These are phyloP conservation scores for Drosophila murphyi DNA, from an alignment of 1,140 invertebrate species.

Conservation along the genomic window DNA sequence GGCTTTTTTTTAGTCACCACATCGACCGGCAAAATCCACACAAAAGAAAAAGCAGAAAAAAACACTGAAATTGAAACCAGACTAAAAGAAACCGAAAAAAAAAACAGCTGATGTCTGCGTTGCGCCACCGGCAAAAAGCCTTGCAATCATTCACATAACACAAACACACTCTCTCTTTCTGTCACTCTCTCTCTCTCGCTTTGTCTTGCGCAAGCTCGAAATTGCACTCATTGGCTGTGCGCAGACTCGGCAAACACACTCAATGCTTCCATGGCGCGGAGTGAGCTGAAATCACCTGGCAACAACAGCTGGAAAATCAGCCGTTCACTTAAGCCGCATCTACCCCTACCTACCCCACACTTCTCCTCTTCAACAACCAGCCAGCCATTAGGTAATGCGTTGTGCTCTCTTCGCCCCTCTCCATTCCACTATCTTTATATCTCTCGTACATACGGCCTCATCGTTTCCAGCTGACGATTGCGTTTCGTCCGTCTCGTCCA, in stretches of 20 bases:
- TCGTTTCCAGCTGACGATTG: constrained; percentile 60
- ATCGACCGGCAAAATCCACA: constrained; percentile 65
- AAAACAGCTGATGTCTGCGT: constrained; percentile 74
- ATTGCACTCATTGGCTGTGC: constrained; percentile 48
- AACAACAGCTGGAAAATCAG: constrained; percentile 84
- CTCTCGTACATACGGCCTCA: constrained; percentile 48
- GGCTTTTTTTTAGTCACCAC: constrained; percentile 51
- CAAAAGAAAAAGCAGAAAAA: constrained; percentile 27
- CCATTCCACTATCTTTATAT: neutral
- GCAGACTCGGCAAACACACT: constrained; percentile 66
- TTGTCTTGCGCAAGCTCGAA: constrained; percentile 47
- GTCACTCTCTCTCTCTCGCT: neutral
- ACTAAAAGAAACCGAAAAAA: constrained; percentile 42
- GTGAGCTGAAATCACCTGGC: constrained; percentile 78
- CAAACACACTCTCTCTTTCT: neutral
- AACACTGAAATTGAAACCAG: constrained; percentile 38
- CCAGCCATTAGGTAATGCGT: constrained; percentile 44
- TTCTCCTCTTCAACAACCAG: constrained; percentile 18
- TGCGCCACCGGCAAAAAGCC: constrained; percentile 45
- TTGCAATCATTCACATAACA: constrained; percentile 23
- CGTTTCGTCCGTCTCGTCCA: neutral
- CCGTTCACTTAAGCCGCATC: constrained; percentile 52
- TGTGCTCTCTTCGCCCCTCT: constrained; percentile 29
- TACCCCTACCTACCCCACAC: neutral
- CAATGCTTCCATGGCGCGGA: constrained; percentile 51